Evolutionary conservation across 2,888 invertebrate species (phyloP), one percentile per base, ranked within the genome.

Genomic region (Liposcelis brunnea): DNA sequence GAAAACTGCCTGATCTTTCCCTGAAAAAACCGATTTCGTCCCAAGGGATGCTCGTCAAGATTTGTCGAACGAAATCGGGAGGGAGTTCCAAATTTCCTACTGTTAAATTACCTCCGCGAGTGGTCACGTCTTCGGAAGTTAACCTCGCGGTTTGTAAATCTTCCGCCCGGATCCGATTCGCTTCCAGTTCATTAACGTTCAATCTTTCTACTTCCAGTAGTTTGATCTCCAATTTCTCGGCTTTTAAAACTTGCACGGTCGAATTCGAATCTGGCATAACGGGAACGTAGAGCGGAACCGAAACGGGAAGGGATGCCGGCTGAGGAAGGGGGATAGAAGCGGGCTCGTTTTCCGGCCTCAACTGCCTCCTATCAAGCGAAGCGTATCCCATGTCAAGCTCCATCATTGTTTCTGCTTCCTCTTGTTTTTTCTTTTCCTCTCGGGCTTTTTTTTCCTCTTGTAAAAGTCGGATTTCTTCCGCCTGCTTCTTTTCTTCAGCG

Each of bases 181-280:
- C 84, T 59, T 83, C 77, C 35, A 86, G 62, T 54, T 83, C 82
- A 47, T 78, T 77, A 0, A 86, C 85, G 50, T 76, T 80, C 15
- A 87, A 59, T 43, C 78, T 70, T 46, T 84, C 83, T 1, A 87
- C 85, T 56, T 83, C 81, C 49, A 86, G 67, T 58, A 85, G 83
- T 19, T 68, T 66, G 1, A 86, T 74, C 58, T 80, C 77, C 32
- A 83, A 64, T 52, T 75, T 71, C 53, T 75, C 71, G 42, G 80
- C 74, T 57, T 62, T 66, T 21, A 45, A 15, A 18, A 36, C 21
- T 26, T 45, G 5, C 26, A 26, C 26, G 26, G 26, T 26, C 26
- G 26, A 6, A 8, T 26, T 26, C 8, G 26, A 8, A 26, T 26
- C 45, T 18, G 45, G 45, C 8, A 45, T 5, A 10, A 36, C 31